Conservation (phyloP, 2,888 invertebrate species). For the Zygothrica quintamaculata region DNA sequence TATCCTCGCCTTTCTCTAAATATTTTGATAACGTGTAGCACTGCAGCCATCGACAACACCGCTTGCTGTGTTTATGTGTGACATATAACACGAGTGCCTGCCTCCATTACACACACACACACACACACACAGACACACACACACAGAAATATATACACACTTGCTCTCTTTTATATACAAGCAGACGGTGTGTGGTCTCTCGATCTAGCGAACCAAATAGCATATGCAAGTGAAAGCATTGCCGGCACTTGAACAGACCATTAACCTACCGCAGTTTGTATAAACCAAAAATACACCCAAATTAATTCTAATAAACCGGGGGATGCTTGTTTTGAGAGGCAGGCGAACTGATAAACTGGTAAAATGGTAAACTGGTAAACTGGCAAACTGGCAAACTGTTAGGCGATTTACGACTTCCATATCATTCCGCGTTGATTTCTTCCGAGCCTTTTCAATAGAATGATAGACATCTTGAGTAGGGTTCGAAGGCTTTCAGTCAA, state of each 20-base stretch:
- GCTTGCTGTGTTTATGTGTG: slow-evolving; percentile 62
- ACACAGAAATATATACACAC: too few relatives aligned
- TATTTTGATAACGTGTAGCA: slow-evolving; percentile 61
- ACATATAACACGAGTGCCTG: slow-evolving; percentile 68
- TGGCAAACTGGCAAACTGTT: slow-evolving; percentile 52
- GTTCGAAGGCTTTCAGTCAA: slow-evolving; percentile 81
- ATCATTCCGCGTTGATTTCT: slow-evolving; percentile 62
- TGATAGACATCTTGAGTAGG: slow-evolving; percentile 81
- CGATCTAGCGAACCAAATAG: slow-evolving; percentile 12
- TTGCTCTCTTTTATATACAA: slow-evolving; percentile 3
- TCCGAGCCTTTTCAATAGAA: slow-evolving; percentile 47
- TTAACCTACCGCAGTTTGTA: slow-evolving; percentile 79
- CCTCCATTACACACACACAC: slow-evolving; percentile 4
- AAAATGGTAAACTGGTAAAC: background rate
- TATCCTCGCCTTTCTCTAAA: slow-evolving; percentile 56
- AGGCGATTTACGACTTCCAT: slow-evolving; percentile 76
- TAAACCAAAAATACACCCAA: slow-evolving; percentile 61
- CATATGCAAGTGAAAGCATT: slow-evolving; percentile 68
- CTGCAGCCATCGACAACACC: too few relatives aligned
- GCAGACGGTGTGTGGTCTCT: slow-evolving; percentile 69
- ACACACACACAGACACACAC: too few relatives aligned
- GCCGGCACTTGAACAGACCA: slow-evolving; percentile 67
- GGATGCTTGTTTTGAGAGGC: too few relatives aligned
- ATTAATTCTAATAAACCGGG: slow-evolving; percentile 68
- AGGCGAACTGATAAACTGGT: slow-evolving; percentile 2